Conservation (phyloP, 2,113 vertebrate species). For the cattle (Bos taurus) region ARS-UCD2.0 NC_037343.1:53819501-53820000, state of each 20-base stretch:
- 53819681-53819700: background rate
- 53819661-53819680: background rate
- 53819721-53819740: background rate
- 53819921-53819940: background rate
- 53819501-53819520: background rate
- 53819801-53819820: background rate
- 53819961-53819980: background rate
- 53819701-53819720: background rate
- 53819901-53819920: background rate
- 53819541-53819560: background rate
- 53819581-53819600: background rate
- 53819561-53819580: background rate
- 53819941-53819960: background rate
- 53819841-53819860: background rate
- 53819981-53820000: background rate
- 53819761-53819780: background rate
- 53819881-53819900: background rate
- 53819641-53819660: background rate
- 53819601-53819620: background rate
- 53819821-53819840: background rate
- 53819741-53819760: accelerated
- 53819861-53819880: background rate
- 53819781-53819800: background rate
- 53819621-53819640: background rate
- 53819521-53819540: background rate